Base-by-base conservation (phyloP, 37 sponge, comb jelly and placozoan genomes). In the Ianthella basta region DNA sequence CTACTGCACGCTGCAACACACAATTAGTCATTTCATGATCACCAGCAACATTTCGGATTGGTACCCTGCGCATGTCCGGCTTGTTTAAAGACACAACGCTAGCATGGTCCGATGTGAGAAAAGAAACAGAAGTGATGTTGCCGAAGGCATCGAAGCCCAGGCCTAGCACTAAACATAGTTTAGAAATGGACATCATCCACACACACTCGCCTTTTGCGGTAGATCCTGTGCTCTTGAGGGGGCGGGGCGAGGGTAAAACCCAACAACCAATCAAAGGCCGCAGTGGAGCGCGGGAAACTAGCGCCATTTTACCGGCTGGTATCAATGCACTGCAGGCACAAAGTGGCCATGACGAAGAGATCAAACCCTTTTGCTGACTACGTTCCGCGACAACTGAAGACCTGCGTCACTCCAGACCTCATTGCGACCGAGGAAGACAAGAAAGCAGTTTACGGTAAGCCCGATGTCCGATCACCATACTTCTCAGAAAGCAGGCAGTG, bases 331-430 rank as follows among this genome's bases (percentile, higher is more conserved):
- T 27, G 32, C 27, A 69, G 32, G 70, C 66, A 30, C 66, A 12
- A 10, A 29, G 23, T 64, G 12, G 74, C 63, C 15, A 90, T 90
- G 91, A 66, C 88, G 8, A 94, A 94, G 68, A 74, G 94, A 60
- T 75, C 73, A 61, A 88, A 90, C 39, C 94, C 94, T 4, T 91
- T 87, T 60, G 86, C 75, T 24, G 88, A 88, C n/a, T 19, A n/a
- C 24, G 55, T 82, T 25, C 91, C 94, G 15, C 77, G 60, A 25
- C 94, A 94, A 80, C 37, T 80, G 54, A 94, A 94, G 83, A 88
- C 84, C 12, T 85, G 86, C 32, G 91, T 94, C 19, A 87, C 88
- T 24, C 69, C 57, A 55, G 87, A 91, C 67, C 61, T 91, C 16
- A 79, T 59, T 53, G 94, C 94, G 25, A 87, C 72, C 0, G 75